Base-by-base conservation (phyloP, 2,113 vertebrate genomes). In the Ageneiosus marmoratus region DNA sequence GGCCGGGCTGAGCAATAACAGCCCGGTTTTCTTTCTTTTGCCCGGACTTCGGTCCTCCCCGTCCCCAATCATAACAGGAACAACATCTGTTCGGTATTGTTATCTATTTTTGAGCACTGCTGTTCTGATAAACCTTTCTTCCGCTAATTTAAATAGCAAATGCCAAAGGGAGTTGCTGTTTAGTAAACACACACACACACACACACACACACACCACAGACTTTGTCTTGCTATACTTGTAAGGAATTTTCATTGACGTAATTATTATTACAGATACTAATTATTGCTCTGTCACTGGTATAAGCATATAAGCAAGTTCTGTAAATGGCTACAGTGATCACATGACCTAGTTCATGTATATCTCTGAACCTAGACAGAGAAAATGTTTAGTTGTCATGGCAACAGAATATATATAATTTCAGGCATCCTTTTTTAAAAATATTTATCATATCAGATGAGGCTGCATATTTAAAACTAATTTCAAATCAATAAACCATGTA, bases 61-160 rank as follows among this genome's bases (percentile, higher is more conserved):
- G n/a, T n/a, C n/a, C n/a, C n/a, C n/a, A n/a, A n/a, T n/a, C n/a
- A n/a, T n/a, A 55, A 10, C 46, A 70, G 53, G 37, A 24, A 81
- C 53, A 50, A 76, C 22, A 16, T 41, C 69, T 74, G 18, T 22
- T 82, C 18, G 67, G 79, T 50, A 58, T 79, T 34, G 62, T 55
- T 70, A 63, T 56, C 20, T 69, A 53, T 78, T 70, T 77, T 20
- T 27, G 62, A 55, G 74, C 37, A 32, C 32, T 15, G 79, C 32
- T 51, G 48, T 58, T 22, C 18, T 62, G 41, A 32, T 63, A 51
- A 85, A 86, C n/a, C 58, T 82, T 74, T 79, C 27, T 41, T 50
- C 67, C 20, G 4, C 51, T 22, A 73, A 87, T 89, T 89, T 84
- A 72, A 80, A 84, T 79, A 44, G 73, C 37, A 88, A 87, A 87